Conservation (phyloP, 2,888 invertebrate genomes). For the Halictus quadricinctus region DNA sequence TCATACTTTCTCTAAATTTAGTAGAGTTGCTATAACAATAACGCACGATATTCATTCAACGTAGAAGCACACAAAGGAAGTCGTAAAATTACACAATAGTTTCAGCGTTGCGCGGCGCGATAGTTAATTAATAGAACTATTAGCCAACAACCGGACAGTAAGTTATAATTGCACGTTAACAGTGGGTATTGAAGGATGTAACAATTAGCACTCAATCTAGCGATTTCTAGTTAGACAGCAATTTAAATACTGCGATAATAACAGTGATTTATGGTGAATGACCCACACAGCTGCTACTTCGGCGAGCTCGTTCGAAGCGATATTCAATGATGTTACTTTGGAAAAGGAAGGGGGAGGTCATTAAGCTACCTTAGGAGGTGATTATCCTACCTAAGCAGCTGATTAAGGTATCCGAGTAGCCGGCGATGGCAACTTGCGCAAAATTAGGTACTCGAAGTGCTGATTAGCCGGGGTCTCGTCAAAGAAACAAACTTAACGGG, state of each 20-base stretch:
- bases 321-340: constrained; percentile 4
- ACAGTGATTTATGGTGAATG: constrained; percentile 9
- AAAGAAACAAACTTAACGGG: constrained; percentile 1
- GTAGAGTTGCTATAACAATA: background rate
- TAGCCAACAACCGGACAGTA: background rate
- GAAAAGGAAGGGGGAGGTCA: background rate
- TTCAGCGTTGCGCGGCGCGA: background rate
- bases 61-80: background rate
- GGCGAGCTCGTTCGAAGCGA: constrained; percentile 2
- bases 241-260: constrained; percentile 16
- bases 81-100: background rate
- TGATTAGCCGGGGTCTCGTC: background rate
- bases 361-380: constrained; percentile 18
- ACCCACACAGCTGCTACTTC: background rate
- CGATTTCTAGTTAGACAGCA: background rate
- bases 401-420: constrained; percentile 21
- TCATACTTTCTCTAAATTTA: background rate
- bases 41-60: background rate
- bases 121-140: background rate
- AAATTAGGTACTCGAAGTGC: background rate
- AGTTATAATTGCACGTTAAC: background rate
- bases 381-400: constrained; percentile 19
- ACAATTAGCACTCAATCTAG: constrained; percentile 10
- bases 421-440: background rate
- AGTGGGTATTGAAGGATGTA: constrained; percentile 1